Conservation (phyloP, 2,888 invertebrate genomes). For the Elegia similella region DNA sequence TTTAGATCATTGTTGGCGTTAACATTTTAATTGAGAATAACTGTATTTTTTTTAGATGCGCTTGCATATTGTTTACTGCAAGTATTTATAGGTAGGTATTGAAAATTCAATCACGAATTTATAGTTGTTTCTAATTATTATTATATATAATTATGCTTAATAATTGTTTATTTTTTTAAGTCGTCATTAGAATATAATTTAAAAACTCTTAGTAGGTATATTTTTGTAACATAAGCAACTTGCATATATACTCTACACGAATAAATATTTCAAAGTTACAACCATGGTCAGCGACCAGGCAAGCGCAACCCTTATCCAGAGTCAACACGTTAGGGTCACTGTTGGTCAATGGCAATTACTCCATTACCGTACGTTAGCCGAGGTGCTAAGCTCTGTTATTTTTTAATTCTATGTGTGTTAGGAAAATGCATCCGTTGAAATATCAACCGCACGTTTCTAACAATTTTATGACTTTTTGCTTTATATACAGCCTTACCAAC, state of each 20-base stretch:
- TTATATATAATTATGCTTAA: no score
- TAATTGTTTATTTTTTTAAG: no score
- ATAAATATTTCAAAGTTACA: neutral
- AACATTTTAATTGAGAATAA: neutral
- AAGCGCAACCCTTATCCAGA: slow-evolving; percentile 18
- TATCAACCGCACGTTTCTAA: neutral
- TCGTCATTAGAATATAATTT: no score
- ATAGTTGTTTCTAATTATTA: no score
- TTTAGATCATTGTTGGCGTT: neutral
- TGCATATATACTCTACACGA: neutral
- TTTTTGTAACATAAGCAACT: no score
- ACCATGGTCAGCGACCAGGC: slow-evolving; percentile 12
- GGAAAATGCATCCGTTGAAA: neutral
- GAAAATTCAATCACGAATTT: no score
- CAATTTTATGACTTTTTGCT: no score
- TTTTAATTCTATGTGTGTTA: neutral
- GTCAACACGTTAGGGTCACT: slow-evolving; percentile 15
- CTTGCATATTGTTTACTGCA: no score
- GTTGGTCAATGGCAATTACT: slow-evolving; percentile 22
- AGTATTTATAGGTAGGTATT: no score
- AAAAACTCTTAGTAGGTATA: no score
- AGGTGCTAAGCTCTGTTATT: slow-evolving; percentile 6
- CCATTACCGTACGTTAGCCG: slow-evolving; percentile 15
- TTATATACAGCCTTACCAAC: no score
- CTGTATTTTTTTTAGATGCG: no score